Evolutionary conservation across 2,797 vertebrate species (phyloP).

Genomic region (Knipowitschia caucasica): DNA sequence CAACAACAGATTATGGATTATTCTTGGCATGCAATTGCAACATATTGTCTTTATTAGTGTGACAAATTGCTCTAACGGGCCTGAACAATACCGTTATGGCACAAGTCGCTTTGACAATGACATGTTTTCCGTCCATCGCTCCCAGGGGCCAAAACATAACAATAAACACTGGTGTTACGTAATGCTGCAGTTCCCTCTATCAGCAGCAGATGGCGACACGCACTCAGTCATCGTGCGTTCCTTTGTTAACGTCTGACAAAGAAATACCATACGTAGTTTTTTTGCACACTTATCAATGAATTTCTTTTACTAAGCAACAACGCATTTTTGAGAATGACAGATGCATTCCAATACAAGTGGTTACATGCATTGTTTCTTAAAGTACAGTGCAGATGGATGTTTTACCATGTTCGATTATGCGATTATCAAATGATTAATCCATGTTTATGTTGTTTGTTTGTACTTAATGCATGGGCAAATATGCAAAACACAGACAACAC

Average conservation of each 20-base stretch:
- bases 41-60: background rate
- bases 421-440: constrained; percentile 26
- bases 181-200: constrained; percentile 31
- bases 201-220: constrained; percentile 65
- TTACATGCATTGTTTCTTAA: too few species aligned
- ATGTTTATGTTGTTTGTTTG: background rate
- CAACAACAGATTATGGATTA: background rate
- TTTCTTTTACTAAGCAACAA: too few species aligned
- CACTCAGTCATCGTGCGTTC: constrained; percentile 44
- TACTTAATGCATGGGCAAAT: background rate
- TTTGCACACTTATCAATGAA: background rate
- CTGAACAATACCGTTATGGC: background rate
- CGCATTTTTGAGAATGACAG: too few species aligned
- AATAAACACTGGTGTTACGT: constrained; percentile 19
- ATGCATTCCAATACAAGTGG: too few species aligned
- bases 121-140: background rate
- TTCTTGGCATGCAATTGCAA: background rate
- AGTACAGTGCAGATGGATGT: too few species aligned
- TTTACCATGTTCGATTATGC: constrained; percentile 31
- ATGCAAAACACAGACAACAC: constrained; percentile 3
- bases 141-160: background rate
- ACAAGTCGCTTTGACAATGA: background rate
- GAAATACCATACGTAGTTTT: constrained; percentile 38
- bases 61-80: background rate
- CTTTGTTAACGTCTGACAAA: constrained; percentile 63